These are phyloP conservation scores for Enteromius argenteus DNA, from an alignment of 2,797 vertebrate genomes.

Conservation along the genomic window DNA sequence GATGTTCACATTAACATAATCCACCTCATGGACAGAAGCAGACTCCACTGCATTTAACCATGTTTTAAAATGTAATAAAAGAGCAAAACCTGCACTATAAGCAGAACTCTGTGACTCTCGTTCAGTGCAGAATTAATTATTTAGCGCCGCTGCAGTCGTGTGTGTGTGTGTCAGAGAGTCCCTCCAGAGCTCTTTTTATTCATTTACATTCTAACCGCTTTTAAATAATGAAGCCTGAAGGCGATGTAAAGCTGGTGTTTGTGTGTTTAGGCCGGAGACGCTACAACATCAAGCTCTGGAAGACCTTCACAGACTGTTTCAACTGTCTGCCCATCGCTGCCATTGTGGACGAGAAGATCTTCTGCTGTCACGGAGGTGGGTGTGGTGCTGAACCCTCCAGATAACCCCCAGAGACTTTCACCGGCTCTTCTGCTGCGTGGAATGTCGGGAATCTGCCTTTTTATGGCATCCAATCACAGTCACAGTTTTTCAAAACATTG, in stretches of 20 bases:
- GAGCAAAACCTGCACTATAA: neutral
- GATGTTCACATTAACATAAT: neutral
- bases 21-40: neutral
- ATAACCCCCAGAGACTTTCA: constrained; percentile 87
- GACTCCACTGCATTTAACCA: neutral
- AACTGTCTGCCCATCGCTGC: constrained; percentile 20
- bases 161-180: constrained; percentile 10
- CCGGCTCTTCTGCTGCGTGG: constrained; percentile 54
- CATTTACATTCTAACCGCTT: constrained; percentile 5
- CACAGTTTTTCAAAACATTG: neutral
- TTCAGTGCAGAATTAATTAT: constrained; percentile 16
- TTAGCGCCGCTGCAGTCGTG: neutral
- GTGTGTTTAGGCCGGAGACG: constrained; percentile 90
- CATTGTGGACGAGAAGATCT: constrained; percentile 2
- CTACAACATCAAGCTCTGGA: constrained; percentile 71
- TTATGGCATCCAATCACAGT: neutral
- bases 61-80: neutral
- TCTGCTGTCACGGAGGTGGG: constrained; percentile 13
- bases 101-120: neutral
- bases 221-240: neutral
- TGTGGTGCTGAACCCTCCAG: constrained; percentile 84
- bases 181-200: constrained; percentile 29
- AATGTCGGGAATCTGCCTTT: neutral
- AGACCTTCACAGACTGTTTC: constrained; percentile 13
- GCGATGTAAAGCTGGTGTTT: neutral